Base-by-base conservation (phyloP, 1,140 invertebrate genomes). In the Drosophila guanche region DNA sequence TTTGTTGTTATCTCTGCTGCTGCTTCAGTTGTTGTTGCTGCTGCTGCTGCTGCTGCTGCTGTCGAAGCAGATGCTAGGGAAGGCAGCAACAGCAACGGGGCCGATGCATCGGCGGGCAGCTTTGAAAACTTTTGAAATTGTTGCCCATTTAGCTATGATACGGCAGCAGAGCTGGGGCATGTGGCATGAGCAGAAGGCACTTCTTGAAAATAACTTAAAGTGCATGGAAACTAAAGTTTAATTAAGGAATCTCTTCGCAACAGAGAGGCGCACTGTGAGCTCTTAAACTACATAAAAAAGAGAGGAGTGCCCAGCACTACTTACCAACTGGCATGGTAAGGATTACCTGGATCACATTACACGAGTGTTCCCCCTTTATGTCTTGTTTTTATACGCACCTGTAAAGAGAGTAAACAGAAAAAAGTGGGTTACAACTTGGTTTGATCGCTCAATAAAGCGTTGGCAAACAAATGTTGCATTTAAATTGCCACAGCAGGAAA, bases 111-210 rank as follows among this genome's bases (percentile, higher is more conserved):
- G 63, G 20, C 63, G 58, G 58, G 42, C 29, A 55, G 59, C 75
- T 77, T 74, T 66, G 54, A 74, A 79, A 86, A 68, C 58, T 80
- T 84, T 84, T 68, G 20, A 84, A 80, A 84, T 85, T 73, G 59
- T 76, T 84, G 61, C 47, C 76, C 51, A 73, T 81, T 81, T 81
- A 65, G 66, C 78, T 55, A 81, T 81, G 77, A 75, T 67, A 77
- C 51, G 55, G 56, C 12, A 37, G 5, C 12, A 14, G 23, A 14
- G 37, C 25, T n/a, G 33, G 7, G 29, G 43, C 16, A 52, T 47
- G 53, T 0, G 37, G 33, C 57, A 59, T 27, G 47, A 7, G 62
- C 22, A 45, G 23, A 45, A n/a, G 65, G 25, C 62, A 68, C 65
- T 68, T 68, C 62, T 23, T 67, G 60, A 48, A 65, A 70, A 79